Percentiles rank a stretch among this genome's conserved stretches.
Conservation (phyloP, 2,888 invertebrate genomes). For the Iselma pallidipennis region DNA sequence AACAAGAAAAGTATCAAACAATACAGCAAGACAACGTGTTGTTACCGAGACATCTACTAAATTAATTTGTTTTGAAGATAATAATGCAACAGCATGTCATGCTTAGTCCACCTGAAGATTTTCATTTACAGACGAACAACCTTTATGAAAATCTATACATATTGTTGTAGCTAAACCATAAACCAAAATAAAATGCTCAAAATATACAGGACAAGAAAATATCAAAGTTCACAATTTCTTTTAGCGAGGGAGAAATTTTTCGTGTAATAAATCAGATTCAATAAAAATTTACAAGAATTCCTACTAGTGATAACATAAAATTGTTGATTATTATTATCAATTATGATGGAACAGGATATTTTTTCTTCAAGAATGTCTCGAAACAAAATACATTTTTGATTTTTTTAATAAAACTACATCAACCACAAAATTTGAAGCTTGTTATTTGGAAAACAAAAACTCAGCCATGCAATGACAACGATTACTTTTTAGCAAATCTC, state of each 20-base stretch:
- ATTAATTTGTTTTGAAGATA: neutral
- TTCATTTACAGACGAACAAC: too few relatives aligned
- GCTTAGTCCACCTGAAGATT: neutral
- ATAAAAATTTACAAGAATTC: neutral
- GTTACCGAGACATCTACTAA: neutral
- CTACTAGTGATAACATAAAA: neutral
- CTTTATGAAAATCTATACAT: too few relatives aligned
- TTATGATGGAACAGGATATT: too few relatives aligned
- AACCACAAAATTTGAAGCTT: neutral
- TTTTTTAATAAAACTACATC: neutral
- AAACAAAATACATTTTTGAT: neutral
- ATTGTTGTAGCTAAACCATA: too few relatives aligned
- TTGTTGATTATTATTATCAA: neutral
- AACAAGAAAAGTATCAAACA: neutral
- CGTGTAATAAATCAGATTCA: too few relatives aligned
- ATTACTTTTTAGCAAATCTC: constrained; percentile 32
- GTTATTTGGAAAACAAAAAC: neutral
- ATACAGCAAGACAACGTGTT: neutral
- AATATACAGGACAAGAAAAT: too few relatives aligned
- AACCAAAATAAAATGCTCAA: too few relatives aligned
- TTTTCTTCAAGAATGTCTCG: too few relatives aligned
- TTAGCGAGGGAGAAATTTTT: too few relatives aligned
- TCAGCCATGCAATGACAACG: neutral
- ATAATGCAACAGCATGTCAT: neutral
- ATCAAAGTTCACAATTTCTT: too few relatives aligned